Conservation (phyloP, 2,113 vertebrate genomes). For the Beaufortia kweichowensis region DNA sequence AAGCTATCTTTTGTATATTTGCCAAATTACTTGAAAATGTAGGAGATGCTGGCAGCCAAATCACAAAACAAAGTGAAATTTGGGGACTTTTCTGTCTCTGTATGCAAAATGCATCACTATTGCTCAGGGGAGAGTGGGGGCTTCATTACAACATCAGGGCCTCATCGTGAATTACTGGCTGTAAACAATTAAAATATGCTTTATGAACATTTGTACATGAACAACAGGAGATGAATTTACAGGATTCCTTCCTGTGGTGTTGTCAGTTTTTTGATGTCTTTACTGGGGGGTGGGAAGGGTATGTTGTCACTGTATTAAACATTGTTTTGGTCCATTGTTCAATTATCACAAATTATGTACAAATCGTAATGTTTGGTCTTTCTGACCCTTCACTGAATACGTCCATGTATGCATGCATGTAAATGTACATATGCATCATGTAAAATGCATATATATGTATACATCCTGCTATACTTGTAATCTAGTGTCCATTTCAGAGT, state of each 20-base stretch:
- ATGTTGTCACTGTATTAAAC: slow-evolving; percentile 12
- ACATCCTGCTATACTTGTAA: slow-evolving; percentile 64
- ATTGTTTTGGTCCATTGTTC: slow-evolving; percentile 20
- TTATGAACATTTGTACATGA: slow-evolving; percentile 41
- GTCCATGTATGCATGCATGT: slow-evolving; percentile 71
- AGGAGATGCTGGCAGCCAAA: slow-evolving; percentile 81
- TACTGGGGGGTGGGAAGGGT: neutral
- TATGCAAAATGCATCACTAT: slow-evolving; percentile 71
- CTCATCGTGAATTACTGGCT: slow-evolving; percentile 61
- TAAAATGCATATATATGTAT: slow-evolving; percentile 69
- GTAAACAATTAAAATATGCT: slow-evolving; percentile 59
- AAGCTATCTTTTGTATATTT: slow-evolving; percentile 83
- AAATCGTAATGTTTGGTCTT: slow-evolving; percentile 47
- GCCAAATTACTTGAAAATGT: slow-evolving; percentile 84
- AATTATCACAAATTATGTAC: slow-evolving; percentile 33
- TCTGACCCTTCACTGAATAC: slow-evolving; percentile 59
- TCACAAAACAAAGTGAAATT: slow-evolving; percentile 57
- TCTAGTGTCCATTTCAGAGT: slow-evolving; percentile 54
- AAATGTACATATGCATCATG: slow-evolving; percentile 75
- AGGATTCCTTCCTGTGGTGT: slow-evolving; percentile 12
- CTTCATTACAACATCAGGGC: slow-evolving; percentile 39
- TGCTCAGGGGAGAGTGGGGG: slow-evolving; percentile 68
- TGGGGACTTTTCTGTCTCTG: slow-evolving; percentile 62
- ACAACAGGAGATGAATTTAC: slow-evolving; percentile 16
- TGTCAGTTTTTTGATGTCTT: slow-evolving; percentile 29